phyloP scores from a whole-genome alignment of 1,140 invertebrate genomes.

The Paramacrobiotus metropolitanus region DNA sequence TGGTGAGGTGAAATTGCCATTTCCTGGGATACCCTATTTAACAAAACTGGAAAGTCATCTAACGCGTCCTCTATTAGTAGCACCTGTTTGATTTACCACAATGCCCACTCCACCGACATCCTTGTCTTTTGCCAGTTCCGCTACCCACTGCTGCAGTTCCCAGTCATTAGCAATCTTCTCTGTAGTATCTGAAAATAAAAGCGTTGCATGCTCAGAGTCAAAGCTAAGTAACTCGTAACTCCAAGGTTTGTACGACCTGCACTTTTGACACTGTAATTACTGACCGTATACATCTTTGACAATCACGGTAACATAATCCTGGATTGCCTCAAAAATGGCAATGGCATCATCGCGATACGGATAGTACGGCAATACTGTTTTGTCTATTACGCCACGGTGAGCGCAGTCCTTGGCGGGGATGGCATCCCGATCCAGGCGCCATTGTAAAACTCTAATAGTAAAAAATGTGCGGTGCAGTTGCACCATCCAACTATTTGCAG shows the following conservation, averaged over 20 bases:
- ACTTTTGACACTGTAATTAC: no score
- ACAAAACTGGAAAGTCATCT: not conserved
- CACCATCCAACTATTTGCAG: not conserved
- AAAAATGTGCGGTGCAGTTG: not conserved
- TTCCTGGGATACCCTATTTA: conserved; percentile 17
- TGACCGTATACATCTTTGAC: conserved; percentile 24
- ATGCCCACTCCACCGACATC: no score
- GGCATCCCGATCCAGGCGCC: conserved; percentile 19
- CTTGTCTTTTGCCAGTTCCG: conserved; percentile 23
- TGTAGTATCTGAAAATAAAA: conserved; percentile 18
- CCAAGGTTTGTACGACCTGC: no score
- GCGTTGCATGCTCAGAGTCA: no score
- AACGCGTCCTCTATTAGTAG: no score
- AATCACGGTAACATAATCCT: conserved; percentile 24
- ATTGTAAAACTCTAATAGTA: conserved; percentile 14
- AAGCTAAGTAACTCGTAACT: no score
- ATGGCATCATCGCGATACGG: conserved; percentile 28
- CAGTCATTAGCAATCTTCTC: conserved; percentile 22
- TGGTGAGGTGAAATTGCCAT: conserved; percentile 18
- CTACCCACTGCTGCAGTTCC: conserved; percentile 24
- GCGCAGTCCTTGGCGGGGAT: conserved; percentile 18
- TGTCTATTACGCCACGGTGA: conserved; percentile 18
- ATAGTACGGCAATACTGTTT: conserved; percentile 23
- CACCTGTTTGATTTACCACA: no score
- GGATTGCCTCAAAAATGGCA: conserved; percentile 22